Conservation (phyloP, 2,888 invertebrate species). For the Ephialtes manifestator region DNA sequence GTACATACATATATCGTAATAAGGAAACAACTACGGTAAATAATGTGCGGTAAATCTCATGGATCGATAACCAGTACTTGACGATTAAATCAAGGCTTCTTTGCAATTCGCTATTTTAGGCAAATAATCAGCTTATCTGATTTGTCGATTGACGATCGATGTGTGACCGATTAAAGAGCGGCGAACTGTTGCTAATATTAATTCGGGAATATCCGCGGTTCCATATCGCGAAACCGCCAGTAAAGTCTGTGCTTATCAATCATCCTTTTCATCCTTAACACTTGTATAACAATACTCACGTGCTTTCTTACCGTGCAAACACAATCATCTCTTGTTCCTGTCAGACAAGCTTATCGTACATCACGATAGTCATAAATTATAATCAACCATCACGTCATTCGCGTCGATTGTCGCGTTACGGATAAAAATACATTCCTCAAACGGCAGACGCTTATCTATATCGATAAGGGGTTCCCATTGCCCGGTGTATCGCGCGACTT, state of each 20-base stretch:
- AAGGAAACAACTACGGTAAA: not conserved
- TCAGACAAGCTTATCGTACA: conserved; percentile 9
- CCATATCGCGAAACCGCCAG: not conserved
- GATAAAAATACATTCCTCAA: conserved; percentile 21
- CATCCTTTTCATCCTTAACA: not conserved
- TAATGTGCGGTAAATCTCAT: not conserved
- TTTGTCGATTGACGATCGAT: conserved; percentile 32
- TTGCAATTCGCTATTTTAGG: conserved; percentile 25
- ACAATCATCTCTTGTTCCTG: not conserved
- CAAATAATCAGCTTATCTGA: conserved; percentile 39
- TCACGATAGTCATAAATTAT: conserved; percentile 30
- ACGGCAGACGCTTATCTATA: conserved; percentile 20
- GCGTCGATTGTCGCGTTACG: not conserved
- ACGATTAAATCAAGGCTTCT: conserved; percentile 1
- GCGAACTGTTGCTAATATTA: not conserved
- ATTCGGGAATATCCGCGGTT: conserved; percentile 19
- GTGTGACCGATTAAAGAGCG: conserved; percentile 16
- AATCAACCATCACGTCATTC: conserved; percentile 17
- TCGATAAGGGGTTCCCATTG: conserved; percentile 16
- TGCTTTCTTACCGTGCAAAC: conserved; percentile 7
- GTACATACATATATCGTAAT: not conserved
- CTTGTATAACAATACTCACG: conserved; percentile 27
- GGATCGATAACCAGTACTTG: not conserved
- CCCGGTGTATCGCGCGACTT: not conserved
- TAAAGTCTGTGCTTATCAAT: conserved; percentile 3